These are phyloP conservation scores for Seriola aureovittata DNA, from an alignment of 2,113 vertebrate genomes.

Conservation along the genomic window DNA sequence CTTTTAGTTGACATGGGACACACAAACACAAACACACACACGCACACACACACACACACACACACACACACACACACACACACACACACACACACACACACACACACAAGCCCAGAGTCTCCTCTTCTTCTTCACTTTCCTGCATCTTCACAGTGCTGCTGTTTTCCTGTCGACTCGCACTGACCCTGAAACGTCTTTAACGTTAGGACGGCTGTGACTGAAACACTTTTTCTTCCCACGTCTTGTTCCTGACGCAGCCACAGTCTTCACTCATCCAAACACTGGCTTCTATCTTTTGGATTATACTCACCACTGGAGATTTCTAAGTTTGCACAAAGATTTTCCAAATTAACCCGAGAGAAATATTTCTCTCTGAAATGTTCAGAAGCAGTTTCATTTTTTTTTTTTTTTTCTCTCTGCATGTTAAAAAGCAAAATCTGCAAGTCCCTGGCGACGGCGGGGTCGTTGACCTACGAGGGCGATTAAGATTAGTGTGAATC, in stretches of 20 bases:
- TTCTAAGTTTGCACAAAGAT: conserved; percentile 25
- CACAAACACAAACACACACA: not conserved
- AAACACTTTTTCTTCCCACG: not conserved
- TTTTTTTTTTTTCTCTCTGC: not conserved
- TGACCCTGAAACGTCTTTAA: not conserved
- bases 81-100: too few species aligned
- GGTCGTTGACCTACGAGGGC: conserved; percentile 39
- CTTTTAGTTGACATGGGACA: conserved; percentile 24
- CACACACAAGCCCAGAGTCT: not conserved
- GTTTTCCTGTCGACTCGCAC: not conserved
- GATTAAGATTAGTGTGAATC: conserved; percentile 57
- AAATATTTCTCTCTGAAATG: not conserved
- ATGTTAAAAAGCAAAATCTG: conserved; percentile 30
- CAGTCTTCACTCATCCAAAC: conserved; percentile 18
- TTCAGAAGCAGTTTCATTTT: conserved; percentile 32
- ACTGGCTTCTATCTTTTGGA: not conserved
- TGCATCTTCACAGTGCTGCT: conserved; percentile 4
- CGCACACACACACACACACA: too few species aligned
- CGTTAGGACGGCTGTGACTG: not conserved
- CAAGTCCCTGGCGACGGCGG: conserved; percentile 16
- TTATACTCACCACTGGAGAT: not conserved
- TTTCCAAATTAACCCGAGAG: not conserved
- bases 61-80: not conserved
- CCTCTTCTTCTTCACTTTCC: not conserved
- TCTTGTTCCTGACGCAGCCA: conserved; percentile 3